Percentiles rank a stretch among this genome's conserved stretches.
Conservation (phyloP, 2,797 vertebrate genomes). For the Falco berigora region DNA sequence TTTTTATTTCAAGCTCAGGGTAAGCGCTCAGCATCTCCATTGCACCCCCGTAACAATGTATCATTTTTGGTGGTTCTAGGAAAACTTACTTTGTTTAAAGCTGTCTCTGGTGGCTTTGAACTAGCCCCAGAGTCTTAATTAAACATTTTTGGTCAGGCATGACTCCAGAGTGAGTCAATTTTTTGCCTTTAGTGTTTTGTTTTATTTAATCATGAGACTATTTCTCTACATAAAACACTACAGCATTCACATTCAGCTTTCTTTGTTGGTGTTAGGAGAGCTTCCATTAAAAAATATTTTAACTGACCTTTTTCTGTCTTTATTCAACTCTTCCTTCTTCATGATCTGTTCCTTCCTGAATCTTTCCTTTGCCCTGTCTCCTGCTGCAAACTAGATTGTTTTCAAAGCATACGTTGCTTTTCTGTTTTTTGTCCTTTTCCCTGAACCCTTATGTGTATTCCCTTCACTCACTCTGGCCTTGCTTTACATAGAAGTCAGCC, state of each 20-base stretch:
- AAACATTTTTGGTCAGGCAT: not conserved
- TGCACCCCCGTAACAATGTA: not conserved
- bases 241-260: not conserved
- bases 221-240: not conserved
- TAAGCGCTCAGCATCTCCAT: not conserved
- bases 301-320: not conserved
- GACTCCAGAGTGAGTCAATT: not conserved
- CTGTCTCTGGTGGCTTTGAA: not conserved
- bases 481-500: not conserved
- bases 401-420: not conserved
- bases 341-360: not conserved
- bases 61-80: not conserved
- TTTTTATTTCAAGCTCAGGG: not conserved
- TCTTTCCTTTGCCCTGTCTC: not conserved
- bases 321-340: not conserved
- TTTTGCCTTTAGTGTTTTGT: conserved; percentile 28
- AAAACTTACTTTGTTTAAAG: not conserved
- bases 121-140: conserved; percentile 29
- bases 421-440: not conserved
- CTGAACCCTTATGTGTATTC: not conserved
- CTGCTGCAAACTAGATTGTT: not conserved
- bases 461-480: not conserved
- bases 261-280: not conserved
- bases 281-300: not conserved
- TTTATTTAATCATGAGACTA: not conserved